Base-by-base conservation (phyloP, 2,888 invertebrate genomes). In the Gonocerus acuteangulatus region DNA sequence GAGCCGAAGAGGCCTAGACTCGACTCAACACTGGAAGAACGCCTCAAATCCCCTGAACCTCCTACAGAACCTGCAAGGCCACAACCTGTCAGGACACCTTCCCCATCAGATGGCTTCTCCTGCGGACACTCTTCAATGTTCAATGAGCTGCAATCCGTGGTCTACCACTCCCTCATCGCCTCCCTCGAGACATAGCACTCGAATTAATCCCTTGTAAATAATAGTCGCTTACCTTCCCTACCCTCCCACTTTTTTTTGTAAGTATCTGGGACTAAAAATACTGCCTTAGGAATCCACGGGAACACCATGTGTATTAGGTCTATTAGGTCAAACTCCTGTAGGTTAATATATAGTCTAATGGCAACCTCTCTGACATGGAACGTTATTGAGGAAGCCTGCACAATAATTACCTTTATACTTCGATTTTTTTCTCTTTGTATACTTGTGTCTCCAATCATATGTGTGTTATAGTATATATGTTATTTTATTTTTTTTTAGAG, bases 101-200 rank as follows among this genome's bases (percentile, higher is more conserved):
- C 61, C 48, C 59, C 61, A 45, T 36, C 13, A 44, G 59, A 39
- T 18, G 34, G 36, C 63, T 74, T 72, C 62, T 74, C 75, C 61
- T 84, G 84, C 70, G 84, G 83, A 23, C 83, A 83, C 68, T 81
- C 83, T 48, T 82, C 83, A 69, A 79, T 84, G 76, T 78, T 81
- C 70, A 80, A 79, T 69, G 83, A 83, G 72, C 69, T 80, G 62
- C 80, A 80, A 71, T 79, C 76, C 67, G 79, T 79, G 68, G 80
- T 80, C 70, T 81, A 79, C 72, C 80, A 80, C 70, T 80, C 78
- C 73, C 74, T 81, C 67, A 78, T 81, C 63, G 78, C 81, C 13
- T 80, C 80, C 34, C 71, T 82, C 68, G 81, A 82, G 73, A 80
- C 80, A 73, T 77, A 74, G 71, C 67, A 67, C 16, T 22, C 21